Percentiles rank a stretch among this genome's conserved stretches.
These are phyloP conservation scores for Microcebus tavaratra DNA, from an alignment of 2,113 vertebrate species.

Conservation along the genomic window DNA sequence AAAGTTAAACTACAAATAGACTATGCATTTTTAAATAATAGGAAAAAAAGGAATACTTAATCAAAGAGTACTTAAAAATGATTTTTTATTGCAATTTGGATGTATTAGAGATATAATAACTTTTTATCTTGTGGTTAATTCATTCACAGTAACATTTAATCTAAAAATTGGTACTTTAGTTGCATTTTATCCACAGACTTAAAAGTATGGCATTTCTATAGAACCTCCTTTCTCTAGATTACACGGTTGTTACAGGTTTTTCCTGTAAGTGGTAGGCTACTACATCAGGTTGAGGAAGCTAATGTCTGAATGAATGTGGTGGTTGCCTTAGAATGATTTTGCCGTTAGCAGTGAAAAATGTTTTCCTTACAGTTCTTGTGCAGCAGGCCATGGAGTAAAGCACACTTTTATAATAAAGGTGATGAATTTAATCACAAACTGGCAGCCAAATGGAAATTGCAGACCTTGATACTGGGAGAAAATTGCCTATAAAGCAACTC, in stretches of 20 bases:
- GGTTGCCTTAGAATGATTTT: slow-evolving; percentile 84
- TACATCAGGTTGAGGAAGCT: slow-evolving; percentile 80
- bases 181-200: slow-evolving; percentile 53
- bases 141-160: not conserved
- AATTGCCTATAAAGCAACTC: slow-evolving; percentile 91
- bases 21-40: not conserved
- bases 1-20: slow-evolving; percentile 49
- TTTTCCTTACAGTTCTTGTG: slow-evolving; percentile 85
- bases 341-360: slow-evolving; percentile 90
- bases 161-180: slow-evolving; percentile 3
- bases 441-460: slow-evolving; percentile 90
- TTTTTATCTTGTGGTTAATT: not conserved
- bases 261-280: slow-evolving; percentile 78
- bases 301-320: slow-evolving; percentile 83
- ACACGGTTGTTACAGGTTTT: slow-evolving; percentile 66
- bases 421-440: slow-evolving; percentile 93
- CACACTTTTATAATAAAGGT: slow-evolving; percentile 92
- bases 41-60: not conserved
- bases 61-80: not conserved
- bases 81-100: slow-evolving; percentile 24
- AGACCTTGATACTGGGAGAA: slow-evolving; percentile 89
- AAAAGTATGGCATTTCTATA: slow-evolving; percentile 57
- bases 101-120: not conserved
- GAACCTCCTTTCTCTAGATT: slow-evolving; percentile 63
- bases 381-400: slow-evolving; percentile 87